phyloP scores from a whole-genome alignment of 2,888 invertebrate species.

The Drosophila phalerata region DNA sequence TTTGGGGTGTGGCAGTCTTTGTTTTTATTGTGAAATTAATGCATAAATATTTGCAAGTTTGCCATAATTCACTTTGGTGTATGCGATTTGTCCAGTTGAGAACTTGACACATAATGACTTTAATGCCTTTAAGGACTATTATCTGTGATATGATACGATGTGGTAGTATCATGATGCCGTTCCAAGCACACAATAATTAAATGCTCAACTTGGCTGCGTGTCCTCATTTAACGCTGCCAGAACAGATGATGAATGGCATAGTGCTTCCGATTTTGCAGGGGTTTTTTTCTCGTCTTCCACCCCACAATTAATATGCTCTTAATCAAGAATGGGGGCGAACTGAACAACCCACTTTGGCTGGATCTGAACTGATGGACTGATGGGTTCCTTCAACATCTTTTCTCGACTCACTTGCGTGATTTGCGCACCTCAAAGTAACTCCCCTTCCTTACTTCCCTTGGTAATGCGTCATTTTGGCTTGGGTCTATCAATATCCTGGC shows the following conservation, averaged over 20 bases:
- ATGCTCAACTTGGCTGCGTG: constrained; percentile 63
- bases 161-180: constrained; percentile 30
- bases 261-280: constrained; percentile 51
- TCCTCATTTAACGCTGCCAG: constrained; percentile 54
- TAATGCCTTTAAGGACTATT: constrained; percentile 65
- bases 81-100: constrained; percentile 57
- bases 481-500: constrained; percentile 62
- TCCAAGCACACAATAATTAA: constrained; percentile 62
- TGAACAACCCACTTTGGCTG: constrained; percentile 36
- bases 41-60: constrained; percentile 40
- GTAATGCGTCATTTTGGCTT: constrained; percentile 53
- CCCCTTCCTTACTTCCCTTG: background rate
- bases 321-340: constrained; percentile 64
- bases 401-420: constrained; percentile 64
- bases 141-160: constrained; percentile 29
- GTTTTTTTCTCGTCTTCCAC: constrained; percentile 56
- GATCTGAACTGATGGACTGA: constrained; percentile 18
- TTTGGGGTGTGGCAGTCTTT: constrained; percentile 27
- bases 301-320: constrained; percentile 84
- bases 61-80: constrained; percentile 55
- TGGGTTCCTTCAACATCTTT: constrained; percentile 51
- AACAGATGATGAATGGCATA: constrained; percentile 67
- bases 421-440: constrained; percentile 58
- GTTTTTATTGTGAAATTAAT: constrained; percentile 40
- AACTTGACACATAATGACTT: constrained; percentile 49